Percentiles rank a stretch among this genome's conserved stretches.
Conservation (phyloP, 2,113 vertebrate species). For the Haemorhous mexicanus region DNA sequence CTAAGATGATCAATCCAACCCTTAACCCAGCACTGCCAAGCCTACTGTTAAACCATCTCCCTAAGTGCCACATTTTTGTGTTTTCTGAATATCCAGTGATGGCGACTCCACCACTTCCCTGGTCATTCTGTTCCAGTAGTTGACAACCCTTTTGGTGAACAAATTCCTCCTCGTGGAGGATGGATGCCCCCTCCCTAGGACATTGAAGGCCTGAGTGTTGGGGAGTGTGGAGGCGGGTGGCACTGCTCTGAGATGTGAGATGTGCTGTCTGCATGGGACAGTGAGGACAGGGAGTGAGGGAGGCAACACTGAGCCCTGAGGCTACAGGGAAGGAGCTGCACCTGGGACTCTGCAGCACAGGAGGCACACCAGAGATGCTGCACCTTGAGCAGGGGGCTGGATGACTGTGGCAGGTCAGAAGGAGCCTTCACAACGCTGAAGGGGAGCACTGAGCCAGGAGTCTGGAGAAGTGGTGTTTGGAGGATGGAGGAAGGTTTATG, state of each 20-base stretch:
- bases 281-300: background rate
- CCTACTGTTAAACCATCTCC: background rate
- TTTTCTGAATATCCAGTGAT: background rate
- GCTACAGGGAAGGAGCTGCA: background rate
- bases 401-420: background rate
- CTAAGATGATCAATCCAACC: background rate
- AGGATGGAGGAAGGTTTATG: background rate
- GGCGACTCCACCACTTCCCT: background rate
- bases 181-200: background rate
- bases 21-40: background rate
- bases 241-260: background rate
- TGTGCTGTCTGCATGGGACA: background rate
- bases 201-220: background rate
- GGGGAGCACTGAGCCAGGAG: background rate
- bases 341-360: background rate
- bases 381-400: background rate
- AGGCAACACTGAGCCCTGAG: background rate
- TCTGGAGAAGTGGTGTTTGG: background rate
- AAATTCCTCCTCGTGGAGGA: background rate
- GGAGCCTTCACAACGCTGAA: background rate
- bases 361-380: background rate
- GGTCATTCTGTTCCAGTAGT: background rate
- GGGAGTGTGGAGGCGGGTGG: rapidly evolving
- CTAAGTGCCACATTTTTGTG: background rate
- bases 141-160: background rate